Evolutionary conservation across 2,888 invertebrate species (phyloP).

Genomic region (Leptopterna dolabrata): DNA sequence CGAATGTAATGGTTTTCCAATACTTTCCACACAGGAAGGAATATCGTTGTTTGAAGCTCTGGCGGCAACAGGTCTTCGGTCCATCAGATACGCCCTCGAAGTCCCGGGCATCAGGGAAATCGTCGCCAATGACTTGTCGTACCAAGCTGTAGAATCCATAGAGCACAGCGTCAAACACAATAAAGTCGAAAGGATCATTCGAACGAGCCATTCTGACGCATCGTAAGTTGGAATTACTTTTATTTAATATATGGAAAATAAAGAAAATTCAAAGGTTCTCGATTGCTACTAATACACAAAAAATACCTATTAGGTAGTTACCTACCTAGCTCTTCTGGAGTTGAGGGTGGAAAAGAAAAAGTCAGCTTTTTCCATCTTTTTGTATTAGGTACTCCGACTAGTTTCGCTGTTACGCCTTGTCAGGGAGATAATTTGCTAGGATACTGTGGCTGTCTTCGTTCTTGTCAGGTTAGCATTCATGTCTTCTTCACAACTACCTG

Average conservation of each 20-base stretch:
- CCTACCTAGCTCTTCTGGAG: no score
- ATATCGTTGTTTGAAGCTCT: conserved; percentile 89
- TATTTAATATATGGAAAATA: background rate
- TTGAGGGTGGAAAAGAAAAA: no score
- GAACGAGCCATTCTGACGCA: conserved; percentile 86
- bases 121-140: conserved; percentile 91
- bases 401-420: no score
- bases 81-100: conserved; percentile 97
- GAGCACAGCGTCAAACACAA: conserved; percentile 82
- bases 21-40: conserved; percentile 68
- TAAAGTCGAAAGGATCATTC: conserved; percentile 78
- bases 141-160: conserved; percentile 87
- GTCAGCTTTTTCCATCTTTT: no score
- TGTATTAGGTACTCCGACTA: no score
- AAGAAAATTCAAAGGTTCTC: background rate
- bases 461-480: no score
- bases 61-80: conserved; percentile 94
- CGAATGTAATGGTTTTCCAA: no score
- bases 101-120: conserved; percentile 83
- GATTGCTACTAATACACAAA: no score
- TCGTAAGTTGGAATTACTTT: conserved; percentile 72
- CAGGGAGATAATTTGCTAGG: no score
- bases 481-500: no score
- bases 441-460: no score
- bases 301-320: no score